A percentile compares a stretch with the other conserved stretches of the same genome.
Evolutionary conservation across 2,113 vertebrate genomes (phyloP).

Genomic region (Dipodomys merriami): DNA sequence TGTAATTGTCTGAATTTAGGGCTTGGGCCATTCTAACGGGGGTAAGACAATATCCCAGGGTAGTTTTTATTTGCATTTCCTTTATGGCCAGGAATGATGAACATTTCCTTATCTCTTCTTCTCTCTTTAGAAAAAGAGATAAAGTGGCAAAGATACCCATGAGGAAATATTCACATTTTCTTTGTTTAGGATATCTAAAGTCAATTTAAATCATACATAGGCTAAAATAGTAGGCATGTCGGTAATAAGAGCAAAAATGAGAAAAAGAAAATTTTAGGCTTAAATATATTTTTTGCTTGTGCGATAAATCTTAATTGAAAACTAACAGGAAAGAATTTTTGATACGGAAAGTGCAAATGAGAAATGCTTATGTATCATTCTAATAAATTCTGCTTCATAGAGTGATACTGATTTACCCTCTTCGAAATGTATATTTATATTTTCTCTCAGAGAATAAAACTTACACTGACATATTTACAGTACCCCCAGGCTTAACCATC

Average conservation of each 20-base stretch:
- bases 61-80: too few species aligned
- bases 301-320: background rate
- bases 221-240: background rate
- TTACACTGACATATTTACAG: background rate
- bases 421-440: background rate
- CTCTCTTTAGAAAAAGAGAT: too few species aligned
- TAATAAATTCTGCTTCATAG: background rate
- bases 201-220: background rate
- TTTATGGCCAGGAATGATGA: too few species aligned
- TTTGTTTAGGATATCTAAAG: background rate
- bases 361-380: background rate
- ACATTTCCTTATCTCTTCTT: too few species aligned
- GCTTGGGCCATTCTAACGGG: too few species aligned
- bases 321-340: background rate
- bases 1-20: too few species aligned
- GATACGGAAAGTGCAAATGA: background rate
- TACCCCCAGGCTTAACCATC: background rate
- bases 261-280: background rate
- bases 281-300: background rate
- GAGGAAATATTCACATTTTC: background rate
- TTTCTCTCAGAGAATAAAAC: background rate
- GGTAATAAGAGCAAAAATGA: background rate
- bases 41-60: too few species aligned
- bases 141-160: too few species aligned
- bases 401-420: background rate